Conservation (phyloP, 2,888 invertebrate genomes). For the Platerodrilus igneus region DNA sequence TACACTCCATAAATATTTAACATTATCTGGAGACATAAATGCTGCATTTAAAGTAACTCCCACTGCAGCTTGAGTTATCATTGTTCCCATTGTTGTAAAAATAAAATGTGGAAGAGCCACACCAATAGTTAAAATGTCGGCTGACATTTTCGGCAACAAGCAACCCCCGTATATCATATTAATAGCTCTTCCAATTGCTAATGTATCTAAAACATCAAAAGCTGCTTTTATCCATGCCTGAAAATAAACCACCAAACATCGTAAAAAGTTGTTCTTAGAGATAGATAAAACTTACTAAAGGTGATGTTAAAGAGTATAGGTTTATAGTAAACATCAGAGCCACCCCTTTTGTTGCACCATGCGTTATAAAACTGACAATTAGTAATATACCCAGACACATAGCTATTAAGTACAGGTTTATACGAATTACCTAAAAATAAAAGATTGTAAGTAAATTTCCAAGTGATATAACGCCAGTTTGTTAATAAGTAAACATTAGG, state of each 20-base stretch:
- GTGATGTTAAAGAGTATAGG: not conserved
- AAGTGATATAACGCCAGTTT: no score
- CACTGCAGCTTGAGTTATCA: slow-evolving; percentile 8
- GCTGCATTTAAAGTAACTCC: slow-evolving; percentile 9
- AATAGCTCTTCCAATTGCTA: slow-evolving; percentile 19
- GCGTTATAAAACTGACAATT: slow-evolving; percentile 1
- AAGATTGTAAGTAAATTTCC: no score
- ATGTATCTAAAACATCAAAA: slow-evolving; percentile 7
- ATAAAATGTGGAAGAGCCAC: slow-evolving; percentile 15
- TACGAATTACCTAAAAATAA: slow-evolving; percentile 4
- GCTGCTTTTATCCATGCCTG: slow-evolving; percentile 24
- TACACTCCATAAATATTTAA: slow-evolving; percentile 3
- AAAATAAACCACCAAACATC: slow-evolving; percentile 6
- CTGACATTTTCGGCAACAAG: slow-evolving; percentile 12
- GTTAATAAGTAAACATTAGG: no score
- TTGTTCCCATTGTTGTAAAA: slow-evolving; percentile 1
- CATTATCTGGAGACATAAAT: not conserved
- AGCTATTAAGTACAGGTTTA: slow-evolving; percentile 1
- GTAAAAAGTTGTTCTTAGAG: not conserved
- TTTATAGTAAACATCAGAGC: slow-evolving; percentile 10
- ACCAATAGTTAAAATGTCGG: slow-evolving; percentile 22
- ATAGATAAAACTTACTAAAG: slow-evolving; percentile 8
- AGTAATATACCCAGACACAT: not conserved
- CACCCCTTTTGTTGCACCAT: slow-evolving; percentile 3
- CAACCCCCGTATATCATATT: slow-evolving; percentile 25